Evolutionary conservation across 2,888 invertebrate genomes (phyloP).

Genomic region (Polylopha cassiicola): DNA sequence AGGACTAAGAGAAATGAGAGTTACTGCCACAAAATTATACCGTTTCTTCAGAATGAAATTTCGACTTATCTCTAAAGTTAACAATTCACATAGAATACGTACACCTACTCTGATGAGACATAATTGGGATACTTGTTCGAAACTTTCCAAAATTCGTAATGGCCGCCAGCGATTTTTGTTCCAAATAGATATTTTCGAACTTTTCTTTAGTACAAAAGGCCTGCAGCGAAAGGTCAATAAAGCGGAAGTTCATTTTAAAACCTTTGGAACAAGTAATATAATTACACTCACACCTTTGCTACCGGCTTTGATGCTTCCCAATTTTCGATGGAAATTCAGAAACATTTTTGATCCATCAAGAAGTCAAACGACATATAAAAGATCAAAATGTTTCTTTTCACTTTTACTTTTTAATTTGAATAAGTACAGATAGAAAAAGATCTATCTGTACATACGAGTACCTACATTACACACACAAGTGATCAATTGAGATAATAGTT

Average conservation of each 20-base stretch:
- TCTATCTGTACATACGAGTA: too few species aligned
- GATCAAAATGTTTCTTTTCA: too few species aligned
- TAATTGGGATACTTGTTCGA: conserved; percentile 2
- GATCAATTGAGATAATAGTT: too few species aligned
- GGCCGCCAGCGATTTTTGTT: conserved; percentile 3
- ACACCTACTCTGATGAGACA: not conserved
- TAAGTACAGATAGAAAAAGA: too few species aligned
- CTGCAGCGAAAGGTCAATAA: not conserved
- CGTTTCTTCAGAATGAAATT: too few species aligned
- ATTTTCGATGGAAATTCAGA: not conserved
- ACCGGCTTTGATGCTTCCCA: conserved; percentile 9
- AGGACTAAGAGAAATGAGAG: too few species aligned
- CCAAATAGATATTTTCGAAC: conserved; percentile 6
- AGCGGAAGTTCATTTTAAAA: conserved; percentile 2
- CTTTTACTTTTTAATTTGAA: too few species aligned
- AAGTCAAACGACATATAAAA: too few species aligned
- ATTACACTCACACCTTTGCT: conserved; percentile 12
- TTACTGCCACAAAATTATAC: too few species aligned
- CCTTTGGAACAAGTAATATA: conserved; percentile 11
- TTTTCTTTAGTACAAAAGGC: not conserved
- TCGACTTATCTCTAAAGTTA: too few species aligned
- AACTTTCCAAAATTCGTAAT: conserved; percentile 6
- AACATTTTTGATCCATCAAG: not conserved
- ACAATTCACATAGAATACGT: too few species aligned
- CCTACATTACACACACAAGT: too few species aligned